Conservation (phyloP, 2,888 invertebrate genomes). For the Drosophila lutescens region DNA sequence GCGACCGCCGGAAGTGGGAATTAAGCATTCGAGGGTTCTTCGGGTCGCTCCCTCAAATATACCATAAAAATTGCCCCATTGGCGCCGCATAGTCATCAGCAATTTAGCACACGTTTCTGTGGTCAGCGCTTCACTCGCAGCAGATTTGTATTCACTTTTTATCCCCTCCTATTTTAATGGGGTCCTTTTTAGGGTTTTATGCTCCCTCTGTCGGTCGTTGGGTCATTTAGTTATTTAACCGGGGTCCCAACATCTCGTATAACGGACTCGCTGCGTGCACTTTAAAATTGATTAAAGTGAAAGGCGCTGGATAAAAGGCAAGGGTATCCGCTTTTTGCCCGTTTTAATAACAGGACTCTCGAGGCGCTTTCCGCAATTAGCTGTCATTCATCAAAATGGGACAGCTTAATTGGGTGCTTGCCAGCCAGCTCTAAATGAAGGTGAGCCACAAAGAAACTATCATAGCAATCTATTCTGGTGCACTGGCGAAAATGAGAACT, state of each 20-base stretch:
- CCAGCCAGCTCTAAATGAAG: background rate
- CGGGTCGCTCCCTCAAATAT: slow-evolving; percentile 6
- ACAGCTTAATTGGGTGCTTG: slow-evolving; percentile 42
- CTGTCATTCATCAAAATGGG: slow-evolving; percentile 67
- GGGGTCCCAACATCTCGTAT: slow-evolving; percentile 33
- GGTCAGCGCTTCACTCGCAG: slow-evolving; percentile 45
- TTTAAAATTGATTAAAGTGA: slow-evolving; percentile 73
- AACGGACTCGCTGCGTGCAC: slow-evolving; percentile 58
- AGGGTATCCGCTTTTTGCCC: slow-evolving; percentile 37
- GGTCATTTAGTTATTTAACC: slow-evolving; percentile 10
- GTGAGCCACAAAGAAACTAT: slow-evolving; percentile 1
- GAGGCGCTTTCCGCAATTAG: slow-evolving; percentile 65
- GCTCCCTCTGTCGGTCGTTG: slow-evolving; percentile 39
- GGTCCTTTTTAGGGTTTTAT: slow-evolving; percentile 63
- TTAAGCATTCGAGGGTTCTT: slow-evolving; percentile 34
- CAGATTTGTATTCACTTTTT: slow-evolving; percentile 35
- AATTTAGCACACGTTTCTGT: slow-evolving; percentile 67
- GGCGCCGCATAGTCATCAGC: slow-evolving; percentile 75
- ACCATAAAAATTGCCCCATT: slow-evolving; percentile 62
- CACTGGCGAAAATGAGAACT: background rate
- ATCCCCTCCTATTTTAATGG: slow-evolving; percentile 50
- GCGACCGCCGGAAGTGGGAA: slow-evolving; percentile 68
- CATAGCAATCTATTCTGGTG: background rate
- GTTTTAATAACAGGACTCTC: slow-evolving; percentile 69
- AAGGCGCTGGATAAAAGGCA: slow-evolving; percentile 54